A percentile compares a stretch with the other conserved stretches of the same genome.
These are phyloP conservation scores for Sarcophaga subvicina DNA, from an alignment of 2,888 invertebrate genomes.

Conservation along the genomic window DNA sequence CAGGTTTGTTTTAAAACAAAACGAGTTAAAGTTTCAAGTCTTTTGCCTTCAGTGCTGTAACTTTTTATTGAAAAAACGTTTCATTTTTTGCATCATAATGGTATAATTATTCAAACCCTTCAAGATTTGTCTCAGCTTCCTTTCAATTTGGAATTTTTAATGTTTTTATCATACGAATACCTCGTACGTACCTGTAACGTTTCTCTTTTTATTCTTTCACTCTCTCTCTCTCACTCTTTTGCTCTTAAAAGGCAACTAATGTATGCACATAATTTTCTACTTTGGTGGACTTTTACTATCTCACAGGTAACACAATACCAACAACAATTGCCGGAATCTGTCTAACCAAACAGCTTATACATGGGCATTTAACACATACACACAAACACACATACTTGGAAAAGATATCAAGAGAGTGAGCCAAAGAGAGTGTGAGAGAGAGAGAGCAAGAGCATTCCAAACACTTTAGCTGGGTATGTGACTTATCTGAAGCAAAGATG, in stretches of 20 bases:
- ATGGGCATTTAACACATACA: neutral
- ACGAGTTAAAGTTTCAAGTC: too few relatives aligned
- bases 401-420: neutral
- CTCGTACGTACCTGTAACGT: too few relatives aligned
- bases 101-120: constrained; percentile 23
- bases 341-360: neutral
- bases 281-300: constrained; percentile 32
- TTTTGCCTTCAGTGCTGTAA: too few relatives aligned
- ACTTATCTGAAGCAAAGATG: constrained; percentile 34
- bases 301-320: constrained; percentile 32
- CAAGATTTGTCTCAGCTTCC: constrained; percentile 11
- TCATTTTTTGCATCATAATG: neutral
- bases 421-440: neutral
- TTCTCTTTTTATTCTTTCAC: too few relatives aligned
- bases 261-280: constrained; percentile 43
- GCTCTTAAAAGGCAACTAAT: neutral
- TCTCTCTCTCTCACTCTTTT: too few relatives aligned
- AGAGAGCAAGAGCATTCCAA: too few relatives aligned
- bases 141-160: constrained; percentile 8
- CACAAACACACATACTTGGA: neutral
- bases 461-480: constrained; percentile 8
- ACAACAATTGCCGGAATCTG: constrained; percentile 19
- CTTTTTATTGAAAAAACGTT: neutral
- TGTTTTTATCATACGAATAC: neutral
- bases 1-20: too few relatives aligned